Conservation (phyloP, 2,113 vertebrate genomes). For the Heterochromis multidens region DNA sequence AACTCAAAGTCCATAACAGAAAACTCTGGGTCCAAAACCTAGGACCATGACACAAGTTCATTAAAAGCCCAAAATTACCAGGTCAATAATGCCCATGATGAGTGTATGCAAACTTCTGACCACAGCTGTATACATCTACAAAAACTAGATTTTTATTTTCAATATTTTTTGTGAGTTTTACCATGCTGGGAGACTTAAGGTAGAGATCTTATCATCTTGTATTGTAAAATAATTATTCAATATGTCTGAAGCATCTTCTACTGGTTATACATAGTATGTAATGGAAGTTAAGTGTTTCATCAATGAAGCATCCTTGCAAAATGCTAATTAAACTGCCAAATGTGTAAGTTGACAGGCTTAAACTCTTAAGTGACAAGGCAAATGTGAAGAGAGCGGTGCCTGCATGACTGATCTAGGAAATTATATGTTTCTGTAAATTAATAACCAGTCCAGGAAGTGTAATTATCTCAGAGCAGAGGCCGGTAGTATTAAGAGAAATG, state of each 20-base stretch:
- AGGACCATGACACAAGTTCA: too few species aligned
- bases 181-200: neutral
- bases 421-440: conserved; percentile 20
- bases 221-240: neutral
- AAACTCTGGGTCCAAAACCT: too few species aligned
- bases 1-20: too few species aligned
- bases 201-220: neutral
- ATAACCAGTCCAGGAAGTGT: neutral
- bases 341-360: neutral
- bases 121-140: neutral
- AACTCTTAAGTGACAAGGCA: neutral
- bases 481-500: conserved; percentile 6
- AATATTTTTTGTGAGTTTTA: neutral
- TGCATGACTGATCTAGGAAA: conserved; percentile 5
- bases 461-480: conserved; percentile 8
- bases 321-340: conserved; percentile 23
- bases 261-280: neutral
- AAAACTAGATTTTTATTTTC: neutral
- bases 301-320: neutral
- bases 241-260: neutral
- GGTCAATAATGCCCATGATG: neutral
- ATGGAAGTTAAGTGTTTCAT: neutral
- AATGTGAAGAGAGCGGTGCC: neutral
- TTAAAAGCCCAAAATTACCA: neutral
- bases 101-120: neutral